Evolutionary conservation across 2,113 vertebrate genomes (phyloP).

Genomic region (Galbula dea): DNA sequence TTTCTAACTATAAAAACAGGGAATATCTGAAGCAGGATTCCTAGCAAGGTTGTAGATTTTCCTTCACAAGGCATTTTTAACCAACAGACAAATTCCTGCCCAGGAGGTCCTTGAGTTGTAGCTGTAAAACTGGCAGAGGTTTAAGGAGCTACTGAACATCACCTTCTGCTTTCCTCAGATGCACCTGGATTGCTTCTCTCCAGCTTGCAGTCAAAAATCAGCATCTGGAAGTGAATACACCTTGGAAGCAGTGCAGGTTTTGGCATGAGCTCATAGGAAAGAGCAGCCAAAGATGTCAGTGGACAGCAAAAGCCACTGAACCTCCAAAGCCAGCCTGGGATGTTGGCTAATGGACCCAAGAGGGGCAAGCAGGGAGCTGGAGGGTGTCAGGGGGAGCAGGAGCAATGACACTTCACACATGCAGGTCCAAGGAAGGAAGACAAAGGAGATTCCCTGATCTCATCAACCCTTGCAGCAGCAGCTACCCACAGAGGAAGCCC

Average conservation of each 20-base stretch:
- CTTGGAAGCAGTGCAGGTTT: fast-evolving
- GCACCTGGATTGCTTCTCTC: neutral
- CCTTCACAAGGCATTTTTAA: neutral
- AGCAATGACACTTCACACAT: neutral
- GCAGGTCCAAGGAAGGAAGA: neutral
- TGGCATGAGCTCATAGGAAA: neutral
- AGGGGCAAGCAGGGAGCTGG: neutral
- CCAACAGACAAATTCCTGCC: neutral
- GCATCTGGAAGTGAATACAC: neutral
- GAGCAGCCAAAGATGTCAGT: neutral
- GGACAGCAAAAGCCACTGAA: neutral
- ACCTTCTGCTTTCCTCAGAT: neutral
- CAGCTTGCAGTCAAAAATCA: neutral
- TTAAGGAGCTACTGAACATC: neutral
- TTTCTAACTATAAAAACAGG: neutral
- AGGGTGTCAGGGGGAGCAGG: too few relatives aligned
- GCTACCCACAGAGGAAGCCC: neutral
- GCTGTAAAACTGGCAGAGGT: neutral
- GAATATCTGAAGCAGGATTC: neutral
- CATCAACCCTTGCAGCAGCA: fast-evolving
- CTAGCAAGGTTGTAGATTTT: neutral
- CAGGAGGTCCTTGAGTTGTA: neutral
- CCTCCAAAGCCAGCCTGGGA: neutral
- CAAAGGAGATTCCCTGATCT: neutral
- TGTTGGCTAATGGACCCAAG: neutral